phyloP scores from a whole-genome alignment of 2,888 invertebrate species.

The Epiblema foenella region DNA sequence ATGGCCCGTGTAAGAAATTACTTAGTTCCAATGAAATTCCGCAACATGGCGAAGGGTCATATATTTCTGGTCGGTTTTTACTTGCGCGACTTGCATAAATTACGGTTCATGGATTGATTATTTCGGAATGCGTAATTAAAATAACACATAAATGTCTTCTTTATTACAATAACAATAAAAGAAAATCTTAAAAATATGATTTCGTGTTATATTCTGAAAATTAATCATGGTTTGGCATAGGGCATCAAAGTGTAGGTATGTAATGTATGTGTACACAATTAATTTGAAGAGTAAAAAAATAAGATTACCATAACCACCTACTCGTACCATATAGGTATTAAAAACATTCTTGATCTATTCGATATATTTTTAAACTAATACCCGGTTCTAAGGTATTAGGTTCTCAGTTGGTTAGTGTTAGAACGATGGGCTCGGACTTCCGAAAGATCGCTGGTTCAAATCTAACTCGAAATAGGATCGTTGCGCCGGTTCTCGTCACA shows the following conservation, averaged over 20 bases:
- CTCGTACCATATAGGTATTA: no score
- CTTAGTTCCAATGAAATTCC: no score
- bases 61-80: no score
- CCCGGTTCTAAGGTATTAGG: no score
- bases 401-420: no score
- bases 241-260: background rate
- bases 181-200: background rate
- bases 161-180: constrained; percentile 1
- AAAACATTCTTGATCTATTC: background rate
- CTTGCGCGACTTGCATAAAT: background rate
- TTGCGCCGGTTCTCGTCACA: no score
- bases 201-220: background rate
- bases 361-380: background rate
- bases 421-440: no score
- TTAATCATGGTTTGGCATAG: background rate
- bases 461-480: no score
- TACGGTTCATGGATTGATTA: background rate
- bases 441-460: no score
- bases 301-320: background rate
- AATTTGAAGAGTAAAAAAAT: background rate
- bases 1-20: no score
- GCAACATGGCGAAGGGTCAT: no score
- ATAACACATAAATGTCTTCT: background rate
- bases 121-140: background rate
- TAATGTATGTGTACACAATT: background rate